Conservation (phyloP, 2,888 invertebrate species). For the Sisyra terminalis region DNA sequence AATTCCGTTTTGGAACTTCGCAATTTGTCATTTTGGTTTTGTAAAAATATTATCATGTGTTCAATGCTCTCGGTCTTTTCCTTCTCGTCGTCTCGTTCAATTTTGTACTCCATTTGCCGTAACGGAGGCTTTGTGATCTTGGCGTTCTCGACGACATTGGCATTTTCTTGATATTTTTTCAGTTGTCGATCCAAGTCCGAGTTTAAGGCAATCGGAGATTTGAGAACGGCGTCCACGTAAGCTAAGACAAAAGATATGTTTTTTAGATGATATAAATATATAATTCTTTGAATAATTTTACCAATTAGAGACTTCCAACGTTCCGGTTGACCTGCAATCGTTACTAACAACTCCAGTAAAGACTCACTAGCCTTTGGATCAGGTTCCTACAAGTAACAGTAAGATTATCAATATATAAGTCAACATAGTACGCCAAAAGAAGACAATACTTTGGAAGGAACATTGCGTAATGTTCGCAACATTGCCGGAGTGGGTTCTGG, state of each 20-base stretch:
- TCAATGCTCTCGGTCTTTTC: conserved; percentile 6
- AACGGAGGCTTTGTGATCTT: neutral
- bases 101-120: neutral
- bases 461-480: neutral
- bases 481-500: conserved; percentile 5
- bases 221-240: conserved; percentile 5
- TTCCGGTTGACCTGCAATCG: conserved; percentile 8
- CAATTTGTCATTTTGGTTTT: conserved; percentile 1
- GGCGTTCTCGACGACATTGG: neutral
- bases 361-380: conserved; percentile 8
- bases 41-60: conserved; percentile 8
- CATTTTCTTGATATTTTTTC: neutral
- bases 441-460: neutral
- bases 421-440: neutral
- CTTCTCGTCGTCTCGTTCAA: neutral
- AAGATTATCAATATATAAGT: neutral
- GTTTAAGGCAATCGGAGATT: conserved; percentile 5
- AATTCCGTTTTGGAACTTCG: neutral
- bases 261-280: too few relatives aligned
- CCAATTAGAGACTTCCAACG: conserved; percentile 6
- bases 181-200: conserved; percentile 4
- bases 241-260: too few relatives aligned
- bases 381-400: conserved; percentile 4
- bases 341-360: conserved; percentile 7
- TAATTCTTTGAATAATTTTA: too few relatives aligned